Evolutionary conservation across 2,888 invertebrate genomes (phyloP).

Genomic region (Eurytoma adleriae): DNA sequence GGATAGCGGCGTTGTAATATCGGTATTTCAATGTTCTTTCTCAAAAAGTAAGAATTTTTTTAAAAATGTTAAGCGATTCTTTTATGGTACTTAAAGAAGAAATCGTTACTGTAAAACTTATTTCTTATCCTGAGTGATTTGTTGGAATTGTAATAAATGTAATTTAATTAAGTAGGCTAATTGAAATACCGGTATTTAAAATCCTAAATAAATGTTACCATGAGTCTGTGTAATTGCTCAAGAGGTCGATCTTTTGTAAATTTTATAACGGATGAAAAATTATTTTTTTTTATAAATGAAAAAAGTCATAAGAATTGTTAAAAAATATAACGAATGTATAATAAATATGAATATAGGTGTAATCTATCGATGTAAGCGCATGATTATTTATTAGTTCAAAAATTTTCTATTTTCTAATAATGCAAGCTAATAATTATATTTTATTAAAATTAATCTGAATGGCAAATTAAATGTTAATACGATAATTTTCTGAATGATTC

Average conservation of each 20-base stretch:
- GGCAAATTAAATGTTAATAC: not conserved
- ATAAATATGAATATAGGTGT: slow-evolving; percentile 9
- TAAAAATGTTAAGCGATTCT: not conserved
- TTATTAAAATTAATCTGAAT: not conserved
- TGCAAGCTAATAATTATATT: not conserved
- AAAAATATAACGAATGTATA: slow-evolving; percentile 26
- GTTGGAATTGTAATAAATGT: not conserved
- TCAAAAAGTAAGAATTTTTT: not conserved
- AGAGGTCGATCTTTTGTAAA: slow-evolving; percentile 41
- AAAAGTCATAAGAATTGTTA: slow-evolving; percentile 34
- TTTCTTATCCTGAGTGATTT: not conserved
- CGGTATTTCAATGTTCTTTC: slow-evolving; percentile 6
- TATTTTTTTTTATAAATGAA: slow-evolving; percentile 36
- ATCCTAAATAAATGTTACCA: slow-evolving; percentile 27
- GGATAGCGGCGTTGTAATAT: not conserved
- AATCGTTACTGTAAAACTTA: not conserved
- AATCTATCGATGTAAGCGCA: not conserved
- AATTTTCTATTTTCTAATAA: slow-evolving; percentile 22
- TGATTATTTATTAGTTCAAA: not conserved
- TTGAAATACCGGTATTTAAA: slow-evolving; percentile 37
- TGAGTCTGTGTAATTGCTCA: slow-evolving; percentile 24
- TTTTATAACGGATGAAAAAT: slow-evolving; percentile 37
- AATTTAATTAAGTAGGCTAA: not conserved
- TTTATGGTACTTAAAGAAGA: not conserved
- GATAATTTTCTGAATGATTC: not conserved